Conservation (phyloP, 2,888 invertebrate species). For the Idaea dimidiata region DNA sequence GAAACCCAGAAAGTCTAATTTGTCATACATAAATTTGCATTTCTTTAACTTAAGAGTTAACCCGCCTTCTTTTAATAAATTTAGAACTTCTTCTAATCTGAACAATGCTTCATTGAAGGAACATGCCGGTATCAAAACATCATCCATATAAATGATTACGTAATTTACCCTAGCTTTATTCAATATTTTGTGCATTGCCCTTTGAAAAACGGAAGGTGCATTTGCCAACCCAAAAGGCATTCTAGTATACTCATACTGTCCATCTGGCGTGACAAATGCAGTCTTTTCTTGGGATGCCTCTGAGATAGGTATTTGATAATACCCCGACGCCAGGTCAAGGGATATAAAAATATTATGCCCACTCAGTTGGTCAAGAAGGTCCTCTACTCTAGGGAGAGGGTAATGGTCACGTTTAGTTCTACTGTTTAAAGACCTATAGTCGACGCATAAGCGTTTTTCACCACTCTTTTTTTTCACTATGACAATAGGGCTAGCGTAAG, state of each 20-base stretch:
- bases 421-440: constrained; percentile 18
- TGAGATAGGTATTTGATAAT: constrained; percentile 28
- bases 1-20: constrained; percentile 35
- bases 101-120: constrained; percentile 23
- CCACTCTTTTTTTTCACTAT: constrained; percentile 38
- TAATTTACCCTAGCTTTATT: constrained; percentile 6
- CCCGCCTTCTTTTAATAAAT: constrained; percentile 28
- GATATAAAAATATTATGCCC: constrained; percentile 9
- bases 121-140: constrained; percentile 28
- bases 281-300: constrained; percentile 33
- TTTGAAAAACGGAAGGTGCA: constrained; percentile 27
- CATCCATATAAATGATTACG: constrained; percentile 37
- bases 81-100: constrained; percentile 25
- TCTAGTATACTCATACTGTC: constrained; percentile 32
- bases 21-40: constrained; percentile 27
- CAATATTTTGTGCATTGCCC: constrained; percentile 11
- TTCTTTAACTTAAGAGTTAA: constrained; percentile 37
- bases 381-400: constrained; percentile 17
- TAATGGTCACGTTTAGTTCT: constrained; percentile 22
- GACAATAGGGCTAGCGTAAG: constrained; percentile 35
- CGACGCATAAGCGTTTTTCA: constrained; percentile 20
- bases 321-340: constrained; percentile 22
- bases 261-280: constrained; percentile 37
- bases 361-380: constrained; percentile 18
- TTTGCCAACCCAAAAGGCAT: constrained; percentile 39